Base-by-base conservation (phyloP, 2,113 vertebrate species). In the Scatophagus argus region DNA sequence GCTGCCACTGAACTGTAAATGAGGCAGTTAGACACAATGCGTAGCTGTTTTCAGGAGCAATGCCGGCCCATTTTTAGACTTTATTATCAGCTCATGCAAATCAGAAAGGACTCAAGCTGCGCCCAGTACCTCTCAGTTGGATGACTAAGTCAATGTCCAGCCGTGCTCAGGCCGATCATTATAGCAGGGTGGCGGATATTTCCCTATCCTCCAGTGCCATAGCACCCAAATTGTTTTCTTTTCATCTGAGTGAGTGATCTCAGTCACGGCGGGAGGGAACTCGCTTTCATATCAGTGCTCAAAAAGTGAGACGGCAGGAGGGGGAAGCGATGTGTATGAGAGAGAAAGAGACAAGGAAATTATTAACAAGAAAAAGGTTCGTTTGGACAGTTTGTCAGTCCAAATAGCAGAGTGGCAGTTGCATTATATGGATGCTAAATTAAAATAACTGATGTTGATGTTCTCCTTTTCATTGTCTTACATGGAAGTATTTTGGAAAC, bases 181-280 rank as follows among this genome's bases (percentile, higher is more conserved):
- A 81, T 63, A 72, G 69, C 73, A 23, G 64, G 86, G 55, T 69
- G 66, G 79, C n/a, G 1, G 59, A 85, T 86, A 74, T 81, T 81
- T 87, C 27, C 49, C 56, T 19, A 16, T 52, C 69, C 73, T 86
- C 74, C 64, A 21, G 52, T 27, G 60, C 73, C 71, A 29, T 59
- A 72, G 73, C 74, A 72, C 77, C 88, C 84, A 87, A 87, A 88
- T 90, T 72, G 77, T 89, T 91, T 90, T 87, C 71, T 81, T 91
- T 90, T 90, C 87, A 89, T 90, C 77, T 68, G 64, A 81, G 65
- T 67, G 72, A 85, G 81, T 79, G 86, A 88, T 86, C 68, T 83
- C 56, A 43, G 74, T 47, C 77, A 4, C 68, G 3, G 82, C 29
- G 0, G 87, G 81, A 39, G 82, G 77, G 65, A 44, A 61, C 54